Evolutionary conservation across 2,797 vertebrate genomes (phyloP).

Genomic region (Trachurus trachurus): DNA sequence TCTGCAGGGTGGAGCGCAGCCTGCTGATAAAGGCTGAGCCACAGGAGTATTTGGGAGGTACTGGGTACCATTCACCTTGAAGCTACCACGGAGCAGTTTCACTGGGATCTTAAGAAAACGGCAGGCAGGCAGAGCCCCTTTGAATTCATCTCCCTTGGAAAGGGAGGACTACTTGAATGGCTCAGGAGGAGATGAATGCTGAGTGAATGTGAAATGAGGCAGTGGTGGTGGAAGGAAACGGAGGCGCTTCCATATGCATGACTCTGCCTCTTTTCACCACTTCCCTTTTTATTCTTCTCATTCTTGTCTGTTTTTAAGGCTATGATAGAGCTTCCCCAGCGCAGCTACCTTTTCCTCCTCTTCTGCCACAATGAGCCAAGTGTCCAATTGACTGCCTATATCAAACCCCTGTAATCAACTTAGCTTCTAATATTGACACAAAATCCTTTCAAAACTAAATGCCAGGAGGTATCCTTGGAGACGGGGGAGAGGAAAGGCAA

Average conservation of each 20-base stretch:
- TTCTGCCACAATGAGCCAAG: slow-evolving; percentile 56
- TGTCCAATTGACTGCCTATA: slow-evolving; percentile 39
- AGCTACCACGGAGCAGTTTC: slow-evolving; percentile 59
- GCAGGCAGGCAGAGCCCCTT: slow-evolving; percentile 60
- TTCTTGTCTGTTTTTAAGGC: slow-evolving; percentile 65
- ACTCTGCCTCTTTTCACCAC: slow-evolving; percentile 59
- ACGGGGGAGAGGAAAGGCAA: background rate
- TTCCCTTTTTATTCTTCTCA: slow-evolving; percentile 51
- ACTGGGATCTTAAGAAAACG: slow-evolving; percentile 69
- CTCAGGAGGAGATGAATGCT: slow-evolving; percentile 69
- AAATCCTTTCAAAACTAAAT: slow-evolving; percentile 28
- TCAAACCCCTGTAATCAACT: slow-evolving; percentile 50
- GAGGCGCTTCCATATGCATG: slow-evolving; percentile 71
- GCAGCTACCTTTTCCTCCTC: slow-evolving; percentile 41
- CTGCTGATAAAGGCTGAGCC: slow-evolving; percentile 66
- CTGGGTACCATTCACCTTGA: slow-evolving; percentile 53
- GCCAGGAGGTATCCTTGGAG: slow-evolving; percentile 17
- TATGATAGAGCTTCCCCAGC: slow-evolving; percentile 57
- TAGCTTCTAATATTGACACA: slow-evolving; percentile 41
- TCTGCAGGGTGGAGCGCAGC: slow-evolving; percentile 37
- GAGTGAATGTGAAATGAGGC: slow-evolving; percentile 75
- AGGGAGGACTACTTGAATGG: slow-evolving; percentile 70
- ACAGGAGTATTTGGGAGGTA: slow-evolving; percentile 53
- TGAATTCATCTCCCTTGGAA: slow-evolving; percentile 65
- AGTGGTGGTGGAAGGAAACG: slow-evolving; percentile 49